Percentiles rank a stretch among this genome's conserved stretches.
phyloP scores from a whole-genome alignment of 2,888 invertebrate genomes.

The Spilosoma lubricipeda region DNA sequence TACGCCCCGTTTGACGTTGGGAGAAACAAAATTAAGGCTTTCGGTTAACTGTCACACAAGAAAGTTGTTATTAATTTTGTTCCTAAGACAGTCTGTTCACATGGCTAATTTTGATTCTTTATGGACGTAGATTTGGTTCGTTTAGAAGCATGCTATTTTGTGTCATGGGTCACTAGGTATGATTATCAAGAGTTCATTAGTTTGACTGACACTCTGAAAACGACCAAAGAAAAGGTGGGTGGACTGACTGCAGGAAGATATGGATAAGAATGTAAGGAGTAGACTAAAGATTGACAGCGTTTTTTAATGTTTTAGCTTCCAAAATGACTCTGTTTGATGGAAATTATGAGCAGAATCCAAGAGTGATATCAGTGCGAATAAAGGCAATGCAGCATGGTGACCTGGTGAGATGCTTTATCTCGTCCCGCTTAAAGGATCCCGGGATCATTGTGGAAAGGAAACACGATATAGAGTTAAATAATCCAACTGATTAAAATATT shows the following conservation, averaged over 20 bases:
- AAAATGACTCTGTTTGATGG: no score
- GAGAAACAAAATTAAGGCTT: conserved; percentile 68
- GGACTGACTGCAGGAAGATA: background rate
- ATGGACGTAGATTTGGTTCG: conserved; percentile 15
- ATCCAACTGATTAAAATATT: no score
- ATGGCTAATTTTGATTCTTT: conserved; percentile 34
- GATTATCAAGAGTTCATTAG: background rate
- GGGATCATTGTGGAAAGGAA: no score
- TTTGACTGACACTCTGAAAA: background rate
- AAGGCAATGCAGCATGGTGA: no score
- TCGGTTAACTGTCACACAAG: conserved; percentile 72
- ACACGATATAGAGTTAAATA: no score
- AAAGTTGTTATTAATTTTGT: conserved; percentile 69
- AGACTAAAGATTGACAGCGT: no score
- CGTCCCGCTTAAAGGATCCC: no score
- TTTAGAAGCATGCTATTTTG: conserved; percentile 29
- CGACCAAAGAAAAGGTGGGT: background rate
- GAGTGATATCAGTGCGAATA: no score
- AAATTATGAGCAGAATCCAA: no score
- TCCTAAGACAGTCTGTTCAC: conserved; percentile 50
- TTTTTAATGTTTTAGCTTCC: no score
- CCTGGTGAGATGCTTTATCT: no score
- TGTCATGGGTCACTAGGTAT: background rate
- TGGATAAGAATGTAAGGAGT: background rate
- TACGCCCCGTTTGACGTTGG: conserved; percentile 64